Evolutionary conservation across 2,888 invertebrate genomes (phyloP).

Genomic region (Formica aserva): DNA sequence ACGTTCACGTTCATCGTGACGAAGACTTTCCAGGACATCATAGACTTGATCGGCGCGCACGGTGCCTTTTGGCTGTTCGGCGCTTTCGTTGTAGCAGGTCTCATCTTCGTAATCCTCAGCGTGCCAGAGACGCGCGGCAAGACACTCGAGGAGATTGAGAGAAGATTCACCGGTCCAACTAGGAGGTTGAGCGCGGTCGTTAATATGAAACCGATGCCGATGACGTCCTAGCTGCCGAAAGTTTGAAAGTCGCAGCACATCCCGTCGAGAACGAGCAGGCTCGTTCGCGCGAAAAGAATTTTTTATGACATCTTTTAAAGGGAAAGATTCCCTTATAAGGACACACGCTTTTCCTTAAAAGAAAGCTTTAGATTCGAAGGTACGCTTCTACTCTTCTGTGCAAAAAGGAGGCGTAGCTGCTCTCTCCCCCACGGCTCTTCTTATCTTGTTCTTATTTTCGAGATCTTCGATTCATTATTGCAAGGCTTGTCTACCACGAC

Average conservation of each 20-base stretch:
- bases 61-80: constrained; percentile 95
- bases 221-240: constrained; percentile 85
- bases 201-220: constrained; percentile 93
- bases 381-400: background rate
- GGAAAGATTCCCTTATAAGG: background rate
- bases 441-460: constrained; percentile 16
- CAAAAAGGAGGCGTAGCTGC: constrained; percentile 3
- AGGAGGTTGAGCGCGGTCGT: constrained; percentile 92
- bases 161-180: constrained; percentile 90
- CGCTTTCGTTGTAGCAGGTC: constrained; percentile 89
- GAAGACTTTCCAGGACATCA: constrained; percentile 92
- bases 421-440: background rate
- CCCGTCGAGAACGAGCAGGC: background rate
- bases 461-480: background rate
- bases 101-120: constrained; percentile 93
- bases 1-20: constrained; percentile 95
- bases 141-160: constrained; percentile 96
- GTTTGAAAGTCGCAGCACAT: background rate
- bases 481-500: background rate
- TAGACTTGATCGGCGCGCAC: constrained; percentile 88
- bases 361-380: background rate
- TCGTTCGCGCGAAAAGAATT: background rate
- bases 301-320: background rate
- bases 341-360: constrained; percentile 14
- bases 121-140: constrained; percentile 98